Conservation (phyloP, 2,113 vertebrate genomes). For the Pomatostomus ruficeps region DNA sequence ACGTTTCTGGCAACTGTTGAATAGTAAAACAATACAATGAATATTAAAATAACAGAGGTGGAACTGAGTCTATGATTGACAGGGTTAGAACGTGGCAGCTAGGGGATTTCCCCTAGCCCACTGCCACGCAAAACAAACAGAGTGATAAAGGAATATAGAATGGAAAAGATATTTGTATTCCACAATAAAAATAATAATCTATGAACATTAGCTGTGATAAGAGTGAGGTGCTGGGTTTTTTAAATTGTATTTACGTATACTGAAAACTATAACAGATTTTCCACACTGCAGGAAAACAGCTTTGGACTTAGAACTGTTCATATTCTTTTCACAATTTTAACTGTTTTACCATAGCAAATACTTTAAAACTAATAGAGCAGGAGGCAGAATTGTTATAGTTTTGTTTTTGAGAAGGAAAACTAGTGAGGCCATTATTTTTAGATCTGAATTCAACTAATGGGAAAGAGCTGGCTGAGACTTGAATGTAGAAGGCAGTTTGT, state of each 20-base stretch:
- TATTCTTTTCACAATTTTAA: neutral
- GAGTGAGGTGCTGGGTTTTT: fast-evolving
- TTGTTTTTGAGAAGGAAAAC: neutral
- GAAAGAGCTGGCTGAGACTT: neutral
- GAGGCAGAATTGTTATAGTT: neutral
- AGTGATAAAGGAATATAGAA: neutral
- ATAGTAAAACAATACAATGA: too few relatives aligned
- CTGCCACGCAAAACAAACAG: neutral
- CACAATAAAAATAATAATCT: neutral
- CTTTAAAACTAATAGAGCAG: neutral
- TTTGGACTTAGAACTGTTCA: neutral
- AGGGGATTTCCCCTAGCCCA: too few relatives aligned
- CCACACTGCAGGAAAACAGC: neutral
- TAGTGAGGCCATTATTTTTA: neutral
- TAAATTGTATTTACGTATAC: neutral
- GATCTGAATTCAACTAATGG: neutral
- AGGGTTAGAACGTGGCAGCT: too few relatives aligned
- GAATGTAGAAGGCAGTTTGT: neutral
- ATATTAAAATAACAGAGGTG: too few relatives aligned
- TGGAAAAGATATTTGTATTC: neutral
- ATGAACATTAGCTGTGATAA: neutral
- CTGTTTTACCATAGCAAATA: neutral
- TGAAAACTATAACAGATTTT: neutral
- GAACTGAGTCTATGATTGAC: too few relatives aligned
- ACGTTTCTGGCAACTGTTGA: too few relatives aligned